Percentiles rank a stretch among this genome's conserved stretches.
These are phyloP conservation scores for Lutjanus campechanus DNA, from an alignment of 2,797 vertebrate genomes.

Conservation along the genomic window DNA sequence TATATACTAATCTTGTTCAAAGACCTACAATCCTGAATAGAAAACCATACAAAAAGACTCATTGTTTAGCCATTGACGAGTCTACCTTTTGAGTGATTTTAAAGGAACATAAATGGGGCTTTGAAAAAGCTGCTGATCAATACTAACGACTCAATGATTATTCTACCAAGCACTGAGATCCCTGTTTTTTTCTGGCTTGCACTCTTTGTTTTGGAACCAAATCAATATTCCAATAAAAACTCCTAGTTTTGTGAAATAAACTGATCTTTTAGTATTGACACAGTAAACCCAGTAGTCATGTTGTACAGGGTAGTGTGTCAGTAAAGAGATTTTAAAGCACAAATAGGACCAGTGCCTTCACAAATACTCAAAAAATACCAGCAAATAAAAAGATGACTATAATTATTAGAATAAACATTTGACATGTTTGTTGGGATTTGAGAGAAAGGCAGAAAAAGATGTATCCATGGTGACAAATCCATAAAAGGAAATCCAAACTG, in stretches of 20 bases:
- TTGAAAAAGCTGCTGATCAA: slow-evolving; percentile 45
- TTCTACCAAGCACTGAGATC: slow-evolving; percentile 20
- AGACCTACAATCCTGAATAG: slow-evolving; percentile 2
- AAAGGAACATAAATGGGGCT: slow-evolving; percentile 17
- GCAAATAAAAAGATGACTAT: background rate
- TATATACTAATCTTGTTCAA: background rate
- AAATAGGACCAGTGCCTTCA: background rate
- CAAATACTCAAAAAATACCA: background rate
- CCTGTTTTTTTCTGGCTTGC: slow-evolving; percentile 4
- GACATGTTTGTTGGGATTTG: background rate
- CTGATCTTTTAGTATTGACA: slow-evolving; percentile 21
- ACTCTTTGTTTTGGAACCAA: slow-evolving; percentile 18
- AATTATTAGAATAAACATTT: background rate
- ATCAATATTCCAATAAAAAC: slow-evolving; percentile 36
- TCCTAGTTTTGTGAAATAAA: slow-evolving; percentile 10
- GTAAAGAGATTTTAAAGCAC: slow-evolving; percentile 5
- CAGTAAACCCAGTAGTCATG: background rate
- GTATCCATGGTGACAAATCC: background rate
- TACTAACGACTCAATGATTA: slow-evolving; percentile 46
- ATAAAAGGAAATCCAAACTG: background rate
- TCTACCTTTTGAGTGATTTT: slow-evolving; percentile 9
- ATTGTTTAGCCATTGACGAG: background rate
- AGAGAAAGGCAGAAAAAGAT: background rate
- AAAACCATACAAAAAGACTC: background rate
- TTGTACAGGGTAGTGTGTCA: background rate